phyloP scores from a whole-genome alignment of 2,113 vertebrate genomes.

The Climacteris rufus region DNA sequence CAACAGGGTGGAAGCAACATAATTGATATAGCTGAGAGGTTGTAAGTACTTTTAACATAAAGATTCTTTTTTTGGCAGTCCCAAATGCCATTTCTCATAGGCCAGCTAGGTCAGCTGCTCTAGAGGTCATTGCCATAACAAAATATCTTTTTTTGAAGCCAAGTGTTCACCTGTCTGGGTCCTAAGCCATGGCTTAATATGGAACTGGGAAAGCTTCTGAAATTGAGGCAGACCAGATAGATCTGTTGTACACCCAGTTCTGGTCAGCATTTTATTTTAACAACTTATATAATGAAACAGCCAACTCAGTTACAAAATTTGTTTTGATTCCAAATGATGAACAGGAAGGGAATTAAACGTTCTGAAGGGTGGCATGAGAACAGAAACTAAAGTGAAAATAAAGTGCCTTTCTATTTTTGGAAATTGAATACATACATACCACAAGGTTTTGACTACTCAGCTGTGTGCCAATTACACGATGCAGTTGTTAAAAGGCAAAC shows the following conservation, averaged over 20 bases:
- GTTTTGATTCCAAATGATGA: neutral
- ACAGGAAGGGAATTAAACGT: neutral
- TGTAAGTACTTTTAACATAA: neutral
- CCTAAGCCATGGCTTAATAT: neutral
- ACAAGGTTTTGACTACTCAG: neutral
- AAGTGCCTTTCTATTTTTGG: neutral
- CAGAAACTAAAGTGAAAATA: neutral
- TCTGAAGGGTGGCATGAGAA: neutral
- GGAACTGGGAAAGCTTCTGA: neutral
- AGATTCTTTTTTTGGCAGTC: neutral
- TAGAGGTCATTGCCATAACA: neutral
- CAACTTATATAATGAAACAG: neutral
- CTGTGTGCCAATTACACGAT: neutral
- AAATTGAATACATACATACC: neutral
- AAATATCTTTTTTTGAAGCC: neutral
- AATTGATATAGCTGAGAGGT: neutral
- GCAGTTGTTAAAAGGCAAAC: neutral
- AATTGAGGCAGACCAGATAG: neutral
- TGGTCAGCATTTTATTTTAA: neutral
- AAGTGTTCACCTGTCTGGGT: neutral
- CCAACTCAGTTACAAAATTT: neutral
- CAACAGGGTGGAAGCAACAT: neutral
- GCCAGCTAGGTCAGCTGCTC: neutral
- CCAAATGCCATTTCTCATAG: neutral
- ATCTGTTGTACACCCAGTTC: neutral